phyloP scores from a whole-genome alignment of 2,113 vertebrate species.

The Mohoua ochrocephala region DNA sequence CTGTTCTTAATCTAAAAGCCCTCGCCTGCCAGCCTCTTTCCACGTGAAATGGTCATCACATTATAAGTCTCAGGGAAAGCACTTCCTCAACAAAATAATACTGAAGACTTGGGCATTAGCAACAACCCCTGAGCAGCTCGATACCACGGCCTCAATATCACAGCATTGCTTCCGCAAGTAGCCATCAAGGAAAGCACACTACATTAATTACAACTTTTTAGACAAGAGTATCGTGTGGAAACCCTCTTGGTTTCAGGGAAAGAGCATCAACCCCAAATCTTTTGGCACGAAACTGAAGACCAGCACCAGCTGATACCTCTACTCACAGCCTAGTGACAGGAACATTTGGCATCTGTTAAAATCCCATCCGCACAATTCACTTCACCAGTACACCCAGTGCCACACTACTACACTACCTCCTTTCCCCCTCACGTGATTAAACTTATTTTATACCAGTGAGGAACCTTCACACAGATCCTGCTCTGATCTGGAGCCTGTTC shows the following conservation, averaged over 20 bases:
- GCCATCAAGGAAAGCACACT: neutral
- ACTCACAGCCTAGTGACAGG: neutral
- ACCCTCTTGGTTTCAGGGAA: neutral
- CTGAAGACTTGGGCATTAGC: neutral
- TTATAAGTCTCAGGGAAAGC: neutral
- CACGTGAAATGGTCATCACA: neutral
- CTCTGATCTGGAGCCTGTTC: neutral
- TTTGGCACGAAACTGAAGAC: neutral
- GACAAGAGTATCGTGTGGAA: neutral
- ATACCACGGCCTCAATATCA: neutral
- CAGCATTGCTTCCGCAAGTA: neutral
- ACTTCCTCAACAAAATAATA: neutral
- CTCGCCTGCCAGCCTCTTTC: neutral
- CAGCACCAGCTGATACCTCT: neutral
- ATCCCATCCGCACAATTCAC: neutral
- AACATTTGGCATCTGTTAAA: neutral
- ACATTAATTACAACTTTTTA: neutral
- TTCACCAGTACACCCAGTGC: neutral
- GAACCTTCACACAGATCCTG: neutral
- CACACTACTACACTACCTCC: too few relatives aligned
- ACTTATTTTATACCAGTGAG: neutral
- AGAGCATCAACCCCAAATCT: neutral
- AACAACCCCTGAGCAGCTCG: neutral
- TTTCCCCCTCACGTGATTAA: neutral
- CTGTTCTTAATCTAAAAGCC: conserved; percentile 36